These are phyloP conservation scores for Dipodomys merriami DNA, from an alignment of 2,113 vertebrate genomes.

Conservation along the genomic window DNA sequence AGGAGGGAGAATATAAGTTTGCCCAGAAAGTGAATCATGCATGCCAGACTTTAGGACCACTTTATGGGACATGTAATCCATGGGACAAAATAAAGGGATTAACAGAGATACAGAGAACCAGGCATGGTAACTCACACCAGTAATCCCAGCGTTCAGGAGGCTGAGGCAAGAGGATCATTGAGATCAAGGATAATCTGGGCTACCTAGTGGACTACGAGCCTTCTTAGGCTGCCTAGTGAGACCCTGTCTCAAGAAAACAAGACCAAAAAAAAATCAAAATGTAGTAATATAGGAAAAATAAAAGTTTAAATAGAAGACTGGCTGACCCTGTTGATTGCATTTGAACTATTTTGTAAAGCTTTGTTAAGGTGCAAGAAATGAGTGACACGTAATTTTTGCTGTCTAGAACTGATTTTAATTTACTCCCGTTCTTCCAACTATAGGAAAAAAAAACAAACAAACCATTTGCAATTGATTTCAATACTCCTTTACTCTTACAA, in stretches of 20 bases:
- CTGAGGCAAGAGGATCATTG: too few species aligned
- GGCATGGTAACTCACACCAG: background rate
- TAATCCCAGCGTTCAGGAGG: too few species aligned
- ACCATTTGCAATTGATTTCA: background rate
- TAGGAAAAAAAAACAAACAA: too few species aligned
- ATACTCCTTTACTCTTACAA: background rate
- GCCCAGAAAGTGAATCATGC: background rate
- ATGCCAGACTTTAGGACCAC: background rate
- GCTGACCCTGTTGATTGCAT: background rate
- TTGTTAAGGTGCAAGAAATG: background rate
- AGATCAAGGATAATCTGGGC: too few species aligned
- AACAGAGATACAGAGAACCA: background rate
- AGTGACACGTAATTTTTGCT: background rate
- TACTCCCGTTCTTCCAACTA: too few species aligned
- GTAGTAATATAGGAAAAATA: background rate
- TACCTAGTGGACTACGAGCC: too few species aligned
- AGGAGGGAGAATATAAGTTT: background rate
- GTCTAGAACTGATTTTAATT: background rate
- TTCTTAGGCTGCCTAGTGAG: too few species aligned
- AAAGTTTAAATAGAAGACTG: background rate
- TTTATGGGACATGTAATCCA: background rate
- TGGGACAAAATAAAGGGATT: background rate
- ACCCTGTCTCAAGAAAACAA: too few species aligned
- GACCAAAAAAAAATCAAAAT: background rate
- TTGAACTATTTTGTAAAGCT: background rate